Evolutionary conservation across 1,140 invertebrate species (phyloP), one percentile per base, ranked within the genome.

Genomic region (Orchesella cincta): DNA sequence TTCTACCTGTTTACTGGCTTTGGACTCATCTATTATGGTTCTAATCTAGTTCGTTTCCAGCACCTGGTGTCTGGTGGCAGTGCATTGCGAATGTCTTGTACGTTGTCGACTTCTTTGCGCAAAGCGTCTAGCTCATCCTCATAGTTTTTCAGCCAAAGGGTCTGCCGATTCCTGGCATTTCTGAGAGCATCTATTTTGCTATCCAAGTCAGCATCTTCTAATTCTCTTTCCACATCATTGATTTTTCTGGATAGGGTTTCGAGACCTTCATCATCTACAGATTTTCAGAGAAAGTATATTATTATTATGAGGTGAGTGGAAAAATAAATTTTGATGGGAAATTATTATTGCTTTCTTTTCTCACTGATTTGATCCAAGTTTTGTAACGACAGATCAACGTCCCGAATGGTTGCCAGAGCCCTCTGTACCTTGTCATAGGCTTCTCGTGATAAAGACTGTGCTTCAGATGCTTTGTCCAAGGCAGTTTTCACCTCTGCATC

Each of bases 31-130:
- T n/a, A n/a, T 85, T 86, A 87, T 46, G 87, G 86, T 81, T 89
- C 88, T 3, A 89, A 80, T 71, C 85, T 83, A 34, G 86, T 80
- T 77, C 84, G 83, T 82, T 93, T 93, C 85, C 91, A 95, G 85
- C 96, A 98, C n/a, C 89, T 89, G 0, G 88, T 87, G 31, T 79
- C 79, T 3, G 78, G 78, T 0, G 96, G 96, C 71, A 98, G 87
- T 39, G 93, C 89, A 76, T 92, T 89, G 23, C 90, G 88, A 79
- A 98, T 98, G 31, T 92, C 90, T 82, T 92, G 90, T 57, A 98
- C 92, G 86, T 97, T 98, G 1, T 91, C 88, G 0, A 98, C 95
- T 84, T 98, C 95, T 8, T 85, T 86, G 75, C 88, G 85, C 12
- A 98, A 86, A 78, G 90, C 87, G 20, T 86, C 88, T 29, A 96